Evolutionary conservation across 1,140 invertebrate species (phyloP).

Genomic region (Drosophila nikananu): DNA sequence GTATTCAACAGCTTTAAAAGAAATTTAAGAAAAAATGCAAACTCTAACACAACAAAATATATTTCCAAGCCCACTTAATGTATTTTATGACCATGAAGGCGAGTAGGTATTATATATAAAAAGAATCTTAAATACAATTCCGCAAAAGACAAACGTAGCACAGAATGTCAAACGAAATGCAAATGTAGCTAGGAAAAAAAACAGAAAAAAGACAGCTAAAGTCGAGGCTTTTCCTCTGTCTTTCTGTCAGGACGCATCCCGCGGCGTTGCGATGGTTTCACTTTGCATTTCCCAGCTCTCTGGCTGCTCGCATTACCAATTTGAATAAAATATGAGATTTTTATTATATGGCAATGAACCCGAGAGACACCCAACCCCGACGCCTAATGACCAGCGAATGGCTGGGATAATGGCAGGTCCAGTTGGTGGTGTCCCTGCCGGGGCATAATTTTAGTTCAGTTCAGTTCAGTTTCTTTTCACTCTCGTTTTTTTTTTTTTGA

Average conservation of each 20-base stretch:
- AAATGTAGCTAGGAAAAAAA: constrained; percentile 31
- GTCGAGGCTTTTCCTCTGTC: background rate
- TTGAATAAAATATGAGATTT: constrained; percentile 85
- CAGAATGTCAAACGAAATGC: constrained; percentile 70
- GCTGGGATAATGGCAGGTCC: constrained; percentile 70
- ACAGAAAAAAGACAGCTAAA: background rate
- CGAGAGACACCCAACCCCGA: background rate
- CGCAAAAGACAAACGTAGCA: constrained; percentile 4
- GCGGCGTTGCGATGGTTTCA: constrained; percentile 31
- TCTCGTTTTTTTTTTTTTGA: background rate
- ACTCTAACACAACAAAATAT: background rate
- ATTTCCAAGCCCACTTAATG: background rate
- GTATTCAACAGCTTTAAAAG: background rate
- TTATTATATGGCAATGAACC: constrained; percentile 63
- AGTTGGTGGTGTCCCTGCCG: constrained; percentile 35
- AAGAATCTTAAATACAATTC: constrained; percentile 9
- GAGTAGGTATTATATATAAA: background rate
- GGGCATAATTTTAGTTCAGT: constrained; percentile 67
- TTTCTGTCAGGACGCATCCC: background rate
- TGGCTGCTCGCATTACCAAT: constrained; percentile 73
- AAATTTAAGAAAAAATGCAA: background rate
- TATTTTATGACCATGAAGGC: background rate
- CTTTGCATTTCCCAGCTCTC: constrained; percentile 33
- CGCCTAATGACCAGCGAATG: constrained; percentile 69
- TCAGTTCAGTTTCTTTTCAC: constrained; percentile 23